phyloP scores from a whole-genome alignment of 2,113 vertebrate species.

The Tyrannus savana region DNA sequence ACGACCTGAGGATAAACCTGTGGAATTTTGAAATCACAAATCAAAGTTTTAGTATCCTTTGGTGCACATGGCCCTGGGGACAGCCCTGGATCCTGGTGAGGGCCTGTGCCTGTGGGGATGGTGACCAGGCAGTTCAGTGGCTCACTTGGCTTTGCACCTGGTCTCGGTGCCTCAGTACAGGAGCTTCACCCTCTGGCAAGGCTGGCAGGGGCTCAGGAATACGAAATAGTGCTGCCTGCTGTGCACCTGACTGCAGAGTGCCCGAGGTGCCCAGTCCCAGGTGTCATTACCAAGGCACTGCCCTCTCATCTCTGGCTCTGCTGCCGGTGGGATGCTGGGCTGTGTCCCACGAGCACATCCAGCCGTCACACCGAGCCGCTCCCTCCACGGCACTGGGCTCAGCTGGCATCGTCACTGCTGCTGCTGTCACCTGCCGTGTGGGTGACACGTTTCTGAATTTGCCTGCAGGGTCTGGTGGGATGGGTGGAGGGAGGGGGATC shows the following conservation, averaged over 20 bases:
- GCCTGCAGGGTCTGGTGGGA: constrained; percentile 46
- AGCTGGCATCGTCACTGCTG: background rate
- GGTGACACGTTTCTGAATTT: constrained; percentile 27
- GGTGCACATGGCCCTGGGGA: background rate
- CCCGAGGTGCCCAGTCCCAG: fast-evolving
- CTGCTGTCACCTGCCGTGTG: background rate
- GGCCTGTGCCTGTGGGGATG: fast-evolving
- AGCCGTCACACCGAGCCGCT: fast-evolving
- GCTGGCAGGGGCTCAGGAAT: background rate
- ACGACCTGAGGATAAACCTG: constrained; percentile 94
- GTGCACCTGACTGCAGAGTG: fast-evolving
- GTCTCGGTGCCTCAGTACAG: fast-evolving
- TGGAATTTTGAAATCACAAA: constrained; percentile 98
- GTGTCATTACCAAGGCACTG: background rate
- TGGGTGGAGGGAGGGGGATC: background rate
- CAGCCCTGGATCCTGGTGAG: fast-evolving
- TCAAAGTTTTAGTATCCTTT: constrained; percentile 98
- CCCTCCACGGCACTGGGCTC: background rate
- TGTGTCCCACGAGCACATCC: fast-evolving
- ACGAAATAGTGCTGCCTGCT: fast-evolving
- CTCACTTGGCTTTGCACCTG: fast-evolving
- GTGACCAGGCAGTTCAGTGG: fast-evolving
- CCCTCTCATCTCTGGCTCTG: background rate
- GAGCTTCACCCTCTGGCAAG: background rate
- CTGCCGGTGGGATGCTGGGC: fast-evolving